These are phyloP conservation scores for Epsilonema sp. DNA, from an alignment of 2,888 invertebrate species.

Conservation along the genomic window DNA sequence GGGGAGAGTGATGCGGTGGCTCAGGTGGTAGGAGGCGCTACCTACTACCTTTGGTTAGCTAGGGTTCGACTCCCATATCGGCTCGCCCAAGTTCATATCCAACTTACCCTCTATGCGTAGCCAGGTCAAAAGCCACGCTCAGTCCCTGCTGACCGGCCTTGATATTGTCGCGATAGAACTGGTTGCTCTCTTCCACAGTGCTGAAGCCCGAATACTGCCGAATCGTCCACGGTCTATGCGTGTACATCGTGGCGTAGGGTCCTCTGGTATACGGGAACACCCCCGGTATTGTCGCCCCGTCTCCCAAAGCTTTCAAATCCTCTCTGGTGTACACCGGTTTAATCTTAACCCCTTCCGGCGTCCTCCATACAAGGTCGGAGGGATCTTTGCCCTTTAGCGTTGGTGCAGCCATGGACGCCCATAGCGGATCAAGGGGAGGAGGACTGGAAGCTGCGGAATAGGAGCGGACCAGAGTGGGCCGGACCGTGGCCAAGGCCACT, in stretches of 20 bases:
- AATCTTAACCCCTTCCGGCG: conserved; percentile 40
- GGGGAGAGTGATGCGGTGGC: too few relatives aligned
- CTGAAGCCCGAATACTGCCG: conserved; percentile 32
- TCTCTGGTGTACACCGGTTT: conserved; percentile 40
- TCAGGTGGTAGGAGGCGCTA: too few relatives aligned
- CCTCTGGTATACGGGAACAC: conserved; percentile 41
- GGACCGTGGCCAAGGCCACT: too few relatives aligned
- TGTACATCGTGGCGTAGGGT: conserved; percentile 43
- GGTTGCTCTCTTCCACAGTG: conserved; percentile 42
- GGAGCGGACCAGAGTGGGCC: too few relatives aligned
- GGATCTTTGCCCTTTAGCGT: conserved; percentile 39
- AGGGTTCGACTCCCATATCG: too few relatives aligned
- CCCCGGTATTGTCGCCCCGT: conserved; percentile 40
- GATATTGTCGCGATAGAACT: conserved; percentile 41
- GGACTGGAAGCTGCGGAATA: too few relatives aligned
- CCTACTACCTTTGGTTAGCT: too few relatives aligned
- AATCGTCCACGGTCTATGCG: conserved; percentile 43
- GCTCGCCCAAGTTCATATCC: too few relatives aligned
- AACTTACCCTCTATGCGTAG: conserved; percentile 41
- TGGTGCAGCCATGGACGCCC: too few relatives aligned
- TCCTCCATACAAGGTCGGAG: conserved; percentile 37
- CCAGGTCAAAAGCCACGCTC: conserved; percentile 42
- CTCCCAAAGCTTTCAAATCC: too few relatives aligned
- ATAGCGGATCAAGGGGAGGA: too few relatives aligned
- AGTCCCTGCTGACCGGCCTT: conserved; percentile 43